These are phyloP conservation scores for Dyspetes luteomarginatus DNA, from an alignment of 2,888 invertebrate genomes.

Conservation along the genomic window DNA sequence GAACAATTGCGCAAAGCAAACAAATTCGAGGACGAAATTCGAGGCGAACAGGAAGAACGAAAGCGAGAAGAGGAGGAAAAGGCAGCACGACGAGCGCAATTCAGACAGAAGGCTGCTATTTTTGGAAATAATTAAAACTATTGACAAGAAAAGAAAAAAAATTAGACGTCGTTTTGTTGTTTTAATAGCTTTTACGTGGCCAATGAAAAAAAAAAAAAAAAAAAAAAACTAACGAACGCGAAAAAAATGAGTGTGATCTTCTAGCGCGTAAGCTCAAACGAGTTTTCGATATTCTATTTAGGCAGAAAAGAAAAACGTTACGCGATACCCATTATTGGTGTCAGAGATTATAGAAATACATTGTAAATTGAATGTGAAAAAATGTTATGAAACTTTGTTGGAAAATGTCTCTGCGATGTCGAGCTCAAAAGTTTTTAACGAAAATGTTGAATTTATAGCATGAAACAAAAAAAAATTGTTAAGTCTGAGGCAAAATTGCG, in stretches of 20 bases:
- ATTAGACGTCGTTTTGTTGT: slow-evolving; percentile 52
- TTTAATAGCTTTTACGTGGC: slow-evolving; percentile 48
- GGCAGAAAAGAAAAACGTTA: slow-evolving; percentile 2
- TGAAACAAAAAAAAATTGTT: background rate
- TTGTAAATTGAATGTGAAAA: slow-evolving; percentile 39
- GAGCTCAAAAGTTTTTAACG: slow-evolving; percentile 21
- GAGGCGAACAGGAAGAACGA: slow-evolving; percentile 95
- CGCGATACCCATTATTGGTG: slow-evolving; percentile 12
- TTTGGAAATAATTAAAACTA: slow-evolving; percentile 86
- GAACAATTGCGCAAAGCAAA: slow-evolving; percentile 92
- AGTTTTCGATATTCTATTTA: slow-evolving; percentile 41
- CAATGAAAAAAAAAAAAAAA: background rate
- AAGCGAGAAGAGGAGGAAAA: slow-evolving; percentile 93
- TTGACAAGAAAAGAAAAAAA: background rate
- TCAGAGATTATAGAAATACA: slow-evolving; percentile 4
- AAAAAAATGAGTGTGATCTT: slow-evolving; percentile 42
- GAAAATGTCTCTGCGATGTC: slow-evolving; percentile 23
- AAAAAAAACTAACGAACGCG: no score
- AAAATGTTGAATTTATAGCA: slow-evolving; percentile 10
- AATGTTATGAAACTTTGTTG: slow-evolving; percentile 55
- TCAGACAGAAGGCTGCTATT: slow-evolving; percentile 94
- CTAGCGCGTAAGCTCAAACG: slow-evolving; percentile 27
- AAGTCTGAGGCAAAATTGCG: background rate
- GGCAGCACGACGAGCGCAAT: slow-evolving; percentile 91
- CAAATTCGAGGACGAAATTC: slow-evolving; percentile 96